phyloP scores from a whole-genome alignment of 2,888 invertebrate species.

The Heliconius charithonia region DNA sequence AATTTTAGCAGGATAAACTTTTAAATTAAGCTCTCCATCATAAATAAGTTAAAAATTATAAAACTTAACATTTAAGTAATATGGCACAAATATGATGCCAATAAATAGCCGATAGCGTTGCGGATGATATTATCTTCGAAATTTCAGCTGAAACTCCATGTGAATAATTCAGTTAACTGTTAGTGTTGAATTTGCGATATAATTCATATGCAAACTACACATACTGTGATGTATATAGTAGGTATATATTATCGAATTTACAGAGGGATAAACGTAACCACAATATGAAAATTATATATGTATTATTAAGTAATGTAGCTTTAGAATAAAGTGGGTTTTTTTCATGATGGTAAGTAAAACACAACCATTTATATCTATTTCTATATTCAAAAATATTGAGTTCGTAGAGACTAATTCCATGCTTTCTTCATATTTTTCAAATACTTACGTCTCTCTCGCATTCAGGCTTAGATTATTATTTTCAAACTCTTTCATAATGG shows the following conservation, averaged over 20 bases:
- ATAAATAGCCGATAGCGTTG: conserved; percentile 39
- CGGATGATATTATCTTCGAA: conserved; percentile 50
- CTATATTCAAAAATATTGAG: too few relatives aligned
- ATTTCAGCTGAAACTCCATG: conserved; percentile 40
- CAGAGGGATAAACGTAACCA: neutral
- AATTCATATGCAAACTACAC: conserved; percentile 19
- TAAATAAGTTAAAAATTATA: neutral
- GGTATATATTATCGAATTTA: neutral
- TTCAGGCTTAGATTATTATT: too few relatives aligned
- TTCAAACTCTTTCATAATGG: too few relatives aligned
- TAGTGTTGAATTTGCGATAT: conserved; percentile 35
- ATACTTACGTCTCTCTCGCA: too few relatives aligned
- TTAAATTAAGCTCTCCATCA: neutral
- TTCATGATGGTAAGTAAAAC: neutral
- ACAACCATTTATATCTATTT: neutral
- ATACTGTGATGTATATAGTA: neutral
- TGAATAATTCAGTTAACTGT: conserved; percentile 38
- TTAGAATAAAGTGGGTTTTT: neutral
- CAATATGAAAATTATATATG: neutral
- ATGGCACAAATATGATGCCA: conserved; percentile 26
- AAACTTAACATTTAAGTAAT: neutral
- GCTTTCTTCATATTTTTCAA: too few relatives aligned
- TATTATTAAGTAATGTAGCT: neutral
- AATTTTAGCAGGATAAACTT: neutral
- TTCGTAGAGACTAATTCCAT: too few relatives aligned